Percentiles rank a stretch among this genome's conserved stretches.
phyloP scores from a whole-genome alignment of 2,888 invertebrate genomes.

The Lissocephala sabroskyi region DNA sequence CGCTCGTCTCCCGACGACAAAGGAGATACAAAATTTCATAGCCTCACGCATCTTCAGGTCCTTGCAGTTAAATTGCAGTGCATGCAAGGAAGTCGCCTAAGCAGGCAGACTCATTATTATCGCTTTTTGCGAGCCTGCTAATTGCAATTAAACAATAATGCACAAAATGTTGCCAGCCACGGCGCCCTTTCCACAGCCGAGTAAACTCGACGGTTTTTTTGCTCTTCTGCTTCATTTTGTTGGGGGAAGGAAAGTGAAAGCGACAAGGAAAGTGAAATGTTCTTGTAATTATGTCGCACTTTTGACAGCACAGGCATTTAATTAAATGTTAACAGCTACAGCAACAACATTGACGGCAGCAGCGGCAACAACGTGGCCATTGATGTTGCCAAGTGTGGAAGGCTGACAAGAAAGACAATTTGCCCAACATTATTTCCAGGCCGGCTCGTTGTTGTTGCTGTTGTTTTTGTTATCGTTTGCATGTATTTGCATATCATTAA shows the following conservation, averaged over 20 bases:
- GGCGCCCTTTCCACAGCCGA: too few species aligned
- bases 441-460: conserved; percentile 10
- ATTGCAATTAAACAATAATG: conserved; percentile 64
- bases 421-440: too few species aligned
- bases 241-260: too few species aligned
- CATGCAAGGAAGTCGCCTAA: too few species aligned
- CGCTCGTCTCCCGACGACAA: background rate
- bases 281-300: conserved; percentile 38
- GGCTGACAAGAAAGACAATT: background rate
- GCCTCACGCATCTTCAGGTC: too few species aligned
- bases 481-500: conserved; percentile 59
- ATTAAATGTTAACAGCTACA: conserved; percentile 55
- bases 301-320: conserved; percentile 50
- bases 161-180: conserved; percentile 3
- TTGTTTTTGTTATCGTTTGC: conserved; percentile 19
- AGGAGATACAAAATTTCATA: too few species aligned
- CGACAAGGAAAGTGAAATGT: conserved; percentile 40
- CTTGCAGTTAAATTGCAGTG: conserved; percentile 55
- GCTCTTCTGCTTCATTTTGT: too few species aligned
- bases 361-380: too few species aligned
- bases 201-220: too few species aligned
- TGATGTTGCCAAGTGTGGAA: background rate
- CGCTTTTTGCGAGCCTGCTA: conserved; percentile 49
- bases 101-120: conserved; percentile 43
- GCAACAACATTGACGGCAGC: too few species aligned